Base-by-base conservation (phyloP, 2,888 invertebrate species). In the Cephus rjabovi region DNA sequence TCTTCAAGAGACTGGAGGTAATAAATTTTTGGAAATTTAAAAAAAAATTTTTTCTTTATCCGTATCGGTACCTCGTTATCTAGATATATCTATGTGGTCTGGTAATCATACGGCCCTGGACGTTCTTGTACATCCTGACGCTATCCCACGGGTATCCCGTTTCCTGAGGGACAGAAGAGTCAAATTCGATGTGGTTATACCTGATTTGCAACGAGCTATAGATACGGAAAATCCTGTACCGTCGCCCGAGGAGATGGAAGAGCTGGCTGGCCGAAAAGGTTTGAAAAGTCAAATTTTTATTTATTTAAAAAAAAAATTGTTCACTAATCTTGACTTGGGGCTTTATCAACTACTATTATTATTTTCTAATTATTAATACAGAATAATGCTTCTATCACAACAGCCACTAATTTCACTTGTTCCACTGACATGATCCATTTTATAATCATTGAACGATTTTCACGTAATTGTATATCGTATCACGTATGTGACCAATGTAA, bases 161-260 rank as follows among this genome's bases (percentile, higher is more conserved):
- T 92, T 94, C 77, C 93, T 97, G 68, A 92, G 93, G 77, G 93
- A 94, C 69, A 94, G 94, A 81, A 94, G 94, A 77, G 93, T 97
- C 78, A 90, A 93, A 34, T 96, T 94, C 88, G 93, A 95, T 76
- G 92, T 97, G n/a, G 92, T 96, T 73, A 96, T 97, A 86, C 94
- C 95, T 75, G 95, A 97, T 91, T 90, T 97, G 76, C 97, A 97
- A 90, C 93, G 93, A 86, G 95, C 95, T 75, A 97, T 97, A 81
- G 94, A 97, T 84, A 94, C 94, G 81, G 97, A 97, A 92, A 97
- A 97, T 91, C 96, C 96, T 74, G 30, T 81, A 4, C 88, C 88
- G 4, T 84, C 90, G 0, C 93, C 94, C 4, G 92, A 94, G 30
- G 94, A 94, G 79, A 94, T 95, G 86, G 94, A 95, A 78, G 95